These are phyloP conservation scores for Micrasema minimum DNA, from an alignment of 1,140 invertebrate genomes.

Conservation along the genomic window DNA sequence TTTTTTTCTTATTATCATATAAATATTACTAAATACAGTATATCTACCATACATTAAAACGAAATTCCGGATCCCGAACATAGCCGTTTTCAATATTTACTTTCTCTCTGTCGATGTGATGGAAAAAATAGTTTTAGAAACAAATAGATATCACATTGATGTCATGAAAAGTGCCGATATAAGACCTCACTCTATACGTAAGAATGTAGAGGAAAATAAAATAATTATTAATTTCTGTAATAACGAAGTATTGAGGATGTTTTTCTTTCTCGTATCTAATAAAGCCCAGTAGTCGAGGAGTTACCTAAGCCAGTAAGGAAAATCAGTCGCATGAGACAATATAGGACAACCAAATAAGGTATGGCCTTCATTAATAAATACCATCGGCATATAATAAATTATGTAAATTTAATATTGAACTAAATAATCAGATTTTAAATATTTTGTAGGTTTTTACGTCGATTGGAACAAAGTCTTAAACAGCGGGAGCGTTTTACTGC, in stretches of 20 bases:
- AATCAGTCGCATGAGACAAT: slow-evolving; percentile 71
- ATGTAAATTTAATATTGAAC: slow-evolving; percentile 62
- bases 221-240: no score
- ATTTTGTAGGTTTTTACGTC: slow-evolving; percentile 67
- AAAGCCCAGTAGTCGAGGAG: slow-evolving; percentile 63
- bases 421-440: not conserved
- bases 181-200: no score
- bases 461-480: slow-evolving; percentile 72
- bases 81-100: no score
- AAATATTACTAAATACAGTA: no score
- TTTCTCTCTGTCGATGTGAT: no score
- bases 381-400: slow-evolving; percentile 61
- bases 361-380: slow-evolving; percentile 28
- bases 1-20: no score
- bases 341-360: slow-evolving; percentile 80
- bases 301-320: slow-evolving; percentile 66
- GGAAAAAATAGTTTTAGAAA: no score
- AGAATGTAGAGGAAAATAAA: no score
- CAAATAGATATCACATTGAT: no score
- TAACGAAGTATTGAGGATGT: slow-evolving; percentile 68
- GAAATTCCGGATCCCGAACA: no score
- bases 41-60: no score
- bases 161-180: no score
- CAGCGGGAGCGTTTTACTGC: slow-evolving; percentile 67
- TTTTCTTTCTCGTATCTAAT: slow-evolving; percentile 64